These are phyloP conservation scores for Marasmarcha lunaedactyla DNA, from an alignment of 2,888 invertebrate genomes.

Conservation along the genomic window DNA sequence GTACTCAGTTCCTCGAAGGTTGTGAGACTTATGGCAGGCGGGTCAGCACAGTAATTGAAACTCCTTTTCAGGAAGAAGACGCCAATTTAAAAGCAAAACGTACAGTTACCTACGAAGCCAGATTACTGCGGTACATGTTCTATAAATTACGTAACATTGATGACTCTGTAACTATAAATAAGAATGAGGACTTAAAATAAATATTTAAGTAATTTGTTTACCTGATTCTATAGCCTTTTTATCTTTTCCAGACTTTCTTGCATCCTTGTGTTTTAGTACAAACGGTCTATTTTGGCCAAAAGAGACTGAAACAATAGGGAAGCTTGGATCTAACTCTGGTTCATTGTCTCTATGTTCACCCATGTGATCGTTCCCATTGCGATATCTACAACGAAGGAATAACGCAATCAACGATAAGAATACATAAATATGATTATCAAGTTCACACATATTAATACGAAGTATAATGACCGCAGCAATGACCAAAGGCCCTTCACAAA, in stretches of 20 bases:
- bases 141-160: conserved; percentile 73
- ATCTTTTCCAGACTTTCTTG: conserved; percentile 53
- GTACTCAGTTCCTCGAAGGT: conserved; percentile 88
- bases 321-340: conserved; percentile 70
- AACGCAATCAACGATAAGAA: not conserved
- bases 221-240: conserved; percentile 53
- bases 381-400: conserved; percentile 63
- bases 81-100: conserved; percentile 82
- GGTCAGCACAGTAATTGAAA: conserved; percentile 86
- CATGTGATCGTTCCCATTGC: conserved; percentile 76
- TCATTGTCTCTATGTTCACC: conserved; percentile 81
- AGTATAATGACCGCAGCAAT: not conserved
- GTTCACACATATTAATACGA: too few relatives aligned
- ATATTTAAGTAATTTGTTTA: conserved; percentile 22
- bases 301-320: conserved; percentile 77
- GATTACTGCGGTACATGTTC: conserved; percentile 85
- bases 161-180: conserved; percentile 62
- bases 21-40: conserved; percentile 89
- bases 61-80: conserved; percentile 80
- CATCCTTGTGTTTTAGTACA: conserved; percentile 72
- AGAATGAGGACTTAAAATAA: conserved; percentile 66
- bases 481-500: too few relatives aligned
- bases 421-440: not conserved
- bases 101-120: conserved; percentile 91
- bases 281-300: conserved; percentile 75